These are phyloP conservation scores for Centropus bengalensis DNA, from an alignment of 2,113 vertebrate genomes.

Conservation along the genomic window DNA sequence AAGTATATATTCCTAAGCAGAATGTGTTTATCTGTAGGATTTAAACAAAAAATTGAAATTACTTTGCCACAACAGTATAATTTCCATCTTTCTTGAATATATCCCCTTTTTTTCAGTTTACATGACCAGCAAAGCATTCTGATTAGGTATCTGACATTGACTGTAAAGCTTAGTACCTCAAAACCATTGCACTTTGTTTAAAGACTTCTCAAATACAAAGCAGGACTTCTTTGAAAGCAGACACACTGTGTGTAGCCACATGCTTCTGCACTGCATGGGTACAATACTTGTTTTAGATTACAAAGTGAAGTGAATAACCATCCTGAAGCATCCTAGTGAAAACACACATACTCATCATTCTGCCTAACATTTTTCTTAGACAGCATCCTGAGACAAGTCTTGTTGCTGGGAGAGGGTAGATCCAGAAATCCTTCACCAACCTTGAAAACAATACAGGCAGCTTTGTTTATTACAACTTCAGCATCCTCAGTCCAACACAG, in stretches of 20 bases:
- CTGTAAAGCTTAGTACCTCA: background rate
- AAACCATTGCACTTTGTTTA: background rate
- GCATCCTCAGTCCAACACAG: background rate
- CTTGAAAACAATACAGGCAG: background rate
- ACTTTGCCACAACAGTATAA: background rate
- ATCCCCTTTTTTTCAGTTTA: background rate
- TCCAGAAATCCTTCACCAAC: background rate
- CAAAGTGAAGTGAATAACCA: background rate
- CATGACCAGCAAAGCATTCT: background rate
- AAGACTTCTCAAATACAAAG: background rate
- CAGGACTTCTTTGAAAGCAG: background rate
- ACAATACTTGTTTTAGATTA: background rate
- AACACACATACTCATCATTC: background rate
- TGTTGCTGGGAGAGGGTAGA: background rate
- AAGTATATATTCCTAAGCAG: background rate
- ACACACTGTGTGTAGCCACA: background rate
- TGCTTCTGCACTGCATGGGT: background rate
- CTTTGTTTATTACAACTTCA: background rate
- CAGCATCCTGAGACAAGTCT: background rate
- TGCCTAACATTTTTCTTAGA: background rate
- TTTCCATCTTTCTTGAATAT: background rate
- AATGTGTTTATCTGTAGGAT: background rate
- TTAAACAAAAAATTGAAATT: background rate
- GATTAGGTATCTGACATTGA: background rate
- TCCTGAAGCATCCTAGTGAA: background rate